Base-by-base conservation (phyloP, 1,140 invertebrate species). In the Episyrphus balteatus region DNA sequence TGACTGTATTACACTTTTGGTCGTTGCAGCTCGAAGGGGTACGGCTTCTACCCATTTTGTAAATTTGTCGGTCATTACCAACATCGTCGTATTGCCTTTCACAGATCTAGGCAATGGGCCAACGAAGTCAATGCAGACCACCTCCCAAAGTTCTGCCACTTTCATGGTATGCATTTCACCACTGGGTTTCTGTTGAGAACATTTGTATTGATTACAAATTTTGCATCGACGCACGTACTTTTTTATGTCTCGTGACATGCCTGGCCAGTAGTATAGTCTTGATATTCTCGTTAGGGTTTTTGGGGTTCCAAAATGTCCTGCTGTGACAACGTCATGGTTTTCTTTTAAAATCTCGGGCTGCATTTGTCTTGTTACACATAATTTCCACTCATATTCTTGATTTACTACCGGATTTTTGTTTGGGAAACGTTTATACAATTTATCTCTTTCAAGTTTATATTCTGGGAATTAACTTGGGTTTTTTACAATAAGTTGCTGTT, bases 201-300 rank as follows among this genome's bases (percentile, higher is more conserved):
- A 9, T 30, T 44, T 36, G n/a, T 44, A 37, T 12, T 17, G 43
- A 13, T 44, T 31, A 36, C 33, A 44, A 30, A 12, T 15, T n/a
- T 10, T 1, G 33, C 43, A 44, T 8, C 33, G 3, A 3, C 43
- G 31, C n/a, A 44, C 31, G 17, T 34, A 44, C 6, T 37, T 37
- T 17, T 5, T 2, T 14, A 31, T 31, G 42, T 26, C 42, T 5
- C n/a, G 11, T 2, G 5, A 14, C 36, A 46, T 46, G 37, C 45
- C 38, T 5, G 45, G 45, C 45, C 45, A 46, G 30, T 46, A 46
- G 38, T 46, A 39, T 18, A 18, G 36, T 5, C 17, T 15, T 10
- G 13, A 10, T 5, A 46, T 12, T 38, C 34, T 17, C n/a, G 31
- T 15, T 5, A 21, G 17, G 5, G 44, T 46, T 26, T 46, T 46